Evolutionary conservation across 1,140 invertebrate species (phyloP).

Genomic region (Myzus persicae): DNA sequence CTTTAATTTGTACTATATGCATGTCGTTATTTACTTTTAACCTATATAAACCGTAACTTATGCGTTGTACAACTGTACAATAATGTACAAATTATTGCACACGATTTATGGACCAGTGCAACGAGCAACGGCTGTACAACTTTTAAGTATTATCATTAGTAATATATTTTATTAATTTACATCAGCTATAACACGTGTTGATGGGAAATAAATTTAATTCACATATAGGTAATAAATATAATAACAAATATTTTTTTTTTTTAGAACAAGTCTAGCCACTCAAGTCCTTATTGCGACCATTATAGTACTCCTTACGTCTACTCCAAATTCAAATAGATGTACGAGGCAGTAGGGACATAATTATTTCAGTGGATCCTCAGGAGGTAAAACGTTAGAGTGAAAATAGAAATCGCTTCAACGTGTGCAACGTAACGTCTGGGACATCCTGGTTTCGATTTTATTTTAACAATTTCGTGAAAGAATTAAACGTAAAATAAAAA

Average conservation of each 20-base stretch:
- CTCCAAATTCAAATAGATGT: no score
- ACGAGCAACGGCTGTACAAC: neutral
- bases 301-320: no score
- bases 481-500: neutral
- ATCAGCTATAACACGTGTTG: neutral
- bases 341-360: no score
- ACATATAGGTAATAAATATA: neutral
- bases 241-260: neutral
- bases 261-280: neutral
- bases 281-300: neutral
- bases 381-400: no score
- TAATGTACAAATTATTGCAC: neutral
- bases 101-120: neutral
- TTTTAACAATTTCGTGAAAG: neutral
- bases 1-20: neutral
- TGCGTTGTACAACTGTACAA: neutral
- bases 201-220: neutral
- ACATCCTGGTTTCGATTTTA: neutral
- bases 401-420: no score
- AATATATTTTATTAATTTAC: neutral
- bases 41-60: neutral
- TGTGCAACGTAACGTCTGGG: no score
- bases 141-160: neutral
- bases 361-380: no score
- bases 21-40: neutral